phyloP scores from a whole-genome alignment of 2,113 vertebrate genomes.

The Hystrix cristata region DNA sequence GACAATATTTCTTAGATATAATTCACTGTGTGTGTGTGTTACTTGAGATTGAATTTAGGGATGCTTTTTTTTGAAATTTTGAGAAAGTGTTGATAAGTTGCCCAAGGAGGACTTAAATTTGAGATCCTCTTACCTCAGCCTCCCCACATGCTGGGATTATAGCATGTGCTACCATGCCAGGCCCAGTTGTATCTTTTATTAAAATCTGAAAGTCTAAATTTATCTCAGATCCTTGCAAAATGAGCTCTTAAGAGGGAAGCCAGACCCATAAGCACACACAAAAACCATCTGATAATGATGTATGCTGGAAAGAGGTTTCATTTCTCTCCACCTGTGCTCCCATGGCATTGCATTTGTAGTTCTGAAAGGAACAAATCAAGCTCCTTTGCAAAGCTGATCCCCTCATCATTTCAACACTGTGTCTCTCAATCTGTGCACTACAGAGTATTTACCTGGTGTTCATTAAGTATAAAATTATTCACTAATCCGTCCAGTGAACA shows the following conservation, averaged over 20 bases:
- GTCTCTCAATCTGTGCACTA: not conserved
- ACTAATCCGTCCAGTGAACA: not conserved
- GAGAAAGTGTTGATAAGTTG: not conserved
- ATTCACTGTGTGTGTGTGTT: not conserved
- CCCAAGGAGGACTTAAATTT: not conserved
- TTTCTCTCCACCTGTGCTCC: not conserved
- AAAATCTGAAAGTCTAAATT: not conserved
- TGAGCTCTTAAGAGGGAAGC: not conserved
- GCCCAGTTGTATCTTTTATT: not conserved
- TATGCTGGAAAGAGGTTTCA: not conserved
- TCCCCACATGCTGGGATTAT: not conserved
- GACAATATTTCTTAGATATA: not conserved
- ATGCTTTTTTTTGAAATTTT: not conserved
- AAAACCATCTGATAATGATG: not conserved
- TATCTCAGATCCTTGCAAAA: not conserved
- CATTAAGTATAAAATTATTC: not conserved
- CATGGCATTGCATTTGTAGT: not conserved
- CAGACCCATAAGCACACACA: not conserved
- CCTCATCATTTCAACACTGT: not conserved
- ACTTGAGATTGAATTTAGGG: not conserved
- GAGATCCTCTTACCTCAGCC: not conserved
- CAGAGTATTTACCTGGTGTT: not conserved
- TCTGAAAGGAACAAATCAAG: not conserved
- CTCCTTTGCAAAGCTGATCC: not conserved
- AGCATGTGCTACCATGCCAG: not conserved